A percentile compares a stretch with the other conserved stretches of the same genome.
phyloP scores from a whole-genome alignment of 2,113 vertebrate species.

The Stigmatopora argus region DNA sequence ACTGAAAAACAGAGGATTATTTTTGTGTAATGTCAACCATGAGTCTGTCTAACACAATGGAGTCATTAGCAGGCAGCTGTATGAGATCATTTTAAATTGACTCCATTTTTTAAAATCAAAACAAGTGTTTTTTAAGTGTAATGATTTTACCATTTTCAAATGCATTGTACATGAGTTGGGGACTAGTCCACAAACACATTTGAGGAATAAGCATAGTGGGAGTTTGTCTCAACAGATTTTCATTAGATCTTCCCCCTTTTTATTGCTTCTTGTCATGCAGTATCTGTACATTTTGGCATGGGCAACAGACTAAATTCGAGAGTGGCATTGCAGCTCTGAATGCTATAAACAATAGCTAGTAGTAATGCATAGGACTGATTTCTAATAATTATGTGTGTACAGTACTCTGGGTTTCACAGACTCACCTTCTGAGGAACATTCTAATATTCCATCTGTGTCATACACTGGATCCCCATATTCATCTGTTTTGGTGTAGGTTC shows the following conservation, averaged over 20 bases:
- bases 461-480: slow-evolving; percentile 76
- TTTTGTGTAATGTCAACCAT: slow-evolving; percentile 16
- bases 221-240: slow-evolving; percentile 30
- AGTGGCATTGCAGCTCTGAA: slow-evolving; percentile 2
- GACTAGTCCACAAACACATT: slow-evolving; percentile 20
- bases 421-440: slow-evolving; percentile 87
- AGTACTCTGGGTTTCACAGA: not conserved
- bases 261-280: slow-evolving; percentile 8
- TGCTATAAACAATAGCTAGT: slow-evolving; percentile 8
- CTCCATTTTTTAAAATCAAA: slow-evolving; percentile 3
- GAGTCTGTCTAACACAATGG: slow-evolving; percentile 22
- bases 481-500: slow-evolving; percentile 77
- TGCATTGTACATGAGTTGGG: not conserved
- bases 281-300: slow-evolving; percentile 37
- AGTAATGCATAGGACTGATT: slow-evolving; percentile 6
- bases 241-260: slow-evolving; percentile 42
- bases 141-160: slow-evolving; percentile 45
- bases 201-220: slow-evolving; percentile 20
- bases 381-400: not conserved
- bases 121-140: slow-evolving; percentile 27
- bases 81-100: slow-evolving; percentile 36
- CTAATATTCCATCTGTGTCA: slow-evolving; percentile 72
- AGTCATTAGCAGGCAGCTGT: slow-evolving; percentile 31
- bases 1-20: slow-evolving; percentile 23
- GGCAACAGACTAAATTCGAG: slow-evolving; percentile 23